phyloP scores from a whole-genome alignment of 2,797 vertebrate species.

The Chromobotia macracanthus region DNA sequence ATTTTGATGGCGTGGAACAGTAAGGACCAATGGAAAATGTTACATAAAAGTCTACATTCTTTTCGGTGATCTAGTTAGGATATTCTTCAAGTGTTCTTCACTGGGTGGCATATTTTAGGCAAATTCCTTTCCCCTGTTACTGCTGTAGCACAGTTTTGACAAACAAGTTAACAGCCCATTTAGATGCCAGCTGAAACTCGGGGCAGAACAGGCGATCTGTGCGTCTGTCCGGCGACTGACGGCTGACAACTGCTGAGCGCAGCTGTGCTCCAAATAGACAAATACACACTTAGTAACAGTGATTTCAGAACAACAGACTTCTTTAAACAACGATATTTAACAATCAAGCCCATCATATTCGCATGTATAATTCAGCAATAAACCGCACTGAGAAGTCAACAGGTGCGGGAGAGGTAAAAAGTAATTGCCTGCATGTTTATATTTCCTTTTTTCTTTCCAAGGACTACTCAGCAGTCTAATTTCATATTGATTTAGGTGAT shows the following conservation, averaged over 20 bases:
- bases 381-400: constrained; percentile 21
- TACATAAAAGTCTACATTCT: constrained; percentile 51
- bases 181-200: constrained; percentile 19
- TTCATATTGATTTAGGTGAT: not conserved
- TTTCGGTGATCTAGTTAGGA: constrained; percentile 39
- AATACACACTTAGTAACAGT: constrained; percentile 21
- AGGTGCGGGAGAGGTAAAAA: constrained; percentile 11
- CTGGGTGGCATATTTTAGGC: constrained; percentile 20
- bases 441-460: not conserved
- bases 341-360: not conserved
- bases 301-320: constrained; percentile 3
- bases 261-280: constrained; percentile 47
- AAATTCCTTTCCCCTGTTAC: constrained; percentile 31
- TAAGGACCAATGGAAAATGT: constrained; percentile 55
- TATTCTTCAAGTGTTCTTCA: constrained; percentile 27
- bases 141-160: constrained; percentile 1
- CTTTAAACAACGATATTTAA: constrained; percentile 13
- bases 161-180: constrained; percentile 27
- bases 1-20: constrained; percentile 49
- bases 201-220: constrained; percentile 17
- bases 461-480: not conserved
- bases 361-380: not conserved
- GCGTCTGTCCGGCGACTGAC: constrained; percentile 35
- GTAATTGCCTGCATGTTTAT: not conserved
- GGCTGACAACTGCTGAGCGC: constrained; percentile 47